Evolutionary conservation across 2,113 vertebrate species (phyloP), one percentile per base, ranked within the genome.

Genomic region (Oostethus manadensis): DNA sequence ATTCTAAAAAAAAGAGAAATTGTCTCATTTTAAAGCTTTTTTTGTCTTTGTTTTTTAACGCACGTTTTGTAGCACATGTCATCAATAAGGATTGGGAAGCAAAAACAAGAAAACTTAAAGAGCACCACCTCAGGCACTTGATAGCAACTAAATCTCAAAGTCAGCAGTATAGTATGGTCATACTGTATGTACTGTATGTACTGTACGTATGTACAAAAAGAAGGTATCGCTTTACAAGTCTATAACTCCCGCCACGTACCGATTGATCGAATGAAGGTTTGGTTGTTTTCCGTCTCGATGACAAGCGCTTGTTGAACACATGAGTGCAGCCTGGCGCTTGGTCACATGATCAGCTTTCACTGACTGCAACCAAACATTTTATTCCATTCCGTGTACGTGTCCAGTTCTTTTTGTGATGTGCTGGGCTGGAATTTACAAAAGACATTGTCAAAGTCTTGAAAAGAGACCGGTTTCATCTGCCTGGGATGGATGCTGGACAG

Each of bases 41-140:
- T 94, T 56, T 55, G 15, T 55, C 29, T 4, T 54, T 54, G 17
- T 10, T 51, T 23, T 71, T 56, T 48, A 55, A 40, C 33, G 35
- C 53, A 42, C 53, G n/a, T n/a, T n/a, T 94, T 94, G 94, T 93
- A 96, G 92, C 93, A 97, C 93, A 93, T 93, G 92, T 93, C 93
- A 96, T 93, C 92, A 92, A 95, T 92, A 92, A 93, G 93, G 83
- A 93, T 95, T 93, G 93, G 95, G 94, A 93, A 91, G 94, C 93
- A 93, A 96, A 49, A 26, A 58, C 2, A 92, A 70, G 42, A 51
- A 77, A 86, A 86, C 60, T 77, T 70, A 92, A 91, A 93, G 93
- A 98, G 97, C 94, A 98, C 96, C 96, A 95, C 92, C 92, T 94
- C 90, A 99, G 96, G 97, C 97, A 99, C 97, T 98, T 98, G 90